These are phyloP conservation scores for Trichogramma evanescens DNA, from an alignment of 2,888 invertebrate genomes.

Conservation along the genomic window DNA sequence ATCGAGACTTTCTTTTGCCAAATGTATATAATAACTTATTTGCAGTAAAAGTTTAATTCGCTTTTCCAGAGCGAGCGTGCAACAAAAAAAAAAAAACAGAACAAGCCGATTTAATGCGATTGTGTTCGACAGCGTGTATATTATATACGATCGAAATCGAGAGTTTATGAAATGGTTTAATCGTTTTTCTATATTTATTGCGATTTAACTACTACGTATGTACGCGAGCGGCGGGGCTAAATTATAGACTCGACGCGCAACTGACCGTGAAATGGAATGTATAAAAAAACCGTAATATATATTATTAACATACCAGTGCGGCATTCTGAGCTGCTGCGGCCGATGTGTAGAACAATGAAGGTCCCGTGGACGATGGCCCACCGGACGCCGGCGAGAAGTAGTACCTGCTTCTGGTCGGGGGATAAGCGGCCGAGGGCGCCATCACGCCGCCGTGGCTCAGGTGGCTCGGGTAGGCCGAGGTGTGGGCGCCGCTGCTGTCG, in stretches of 20 bases:
- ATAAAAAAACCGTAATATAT: not conserved
- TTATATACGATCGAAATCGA: no score
- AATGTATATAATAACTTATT: no score
- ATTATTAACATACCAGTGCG: constrained; percentile 8
- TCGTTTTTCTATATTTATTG: no score
- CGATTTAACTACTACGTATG: no score
- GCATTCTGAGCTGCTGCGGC: constrained; percentile 9
- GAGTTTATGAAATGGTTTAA: no score
- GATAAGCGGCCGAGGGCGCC: not conserved
- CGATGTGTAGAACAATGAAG: constrained; percentile 1
- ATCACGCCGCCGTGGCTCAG: not conserved
- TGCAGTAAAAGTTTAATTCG: no score
- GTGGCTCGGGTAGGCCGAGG: not conserved
- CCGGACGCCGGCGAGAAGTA: not conserved
- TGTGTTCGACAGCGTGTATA: no score
- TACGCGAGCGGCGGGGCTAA: no score
- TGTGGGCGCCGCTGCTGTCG: constrained; percentile 6
- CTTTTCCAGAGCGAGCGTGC: no score
- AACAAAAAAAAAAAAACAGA: no score
- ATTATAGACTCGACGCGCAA: not conserved
- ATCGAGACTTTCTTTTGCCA: no score
- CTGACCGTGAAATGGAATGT: not conserved
- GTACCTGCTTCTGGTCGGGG: constrained; percentile 5
- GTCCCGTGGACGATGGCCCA: not conserved
- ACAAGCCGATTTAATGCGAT: no score